Evolutionary conservation across 2,888 invertebrate genomes (phyloP), one percentile per base, ranked within the genome.

Genomic region (Escarpia spicata): DNA sequence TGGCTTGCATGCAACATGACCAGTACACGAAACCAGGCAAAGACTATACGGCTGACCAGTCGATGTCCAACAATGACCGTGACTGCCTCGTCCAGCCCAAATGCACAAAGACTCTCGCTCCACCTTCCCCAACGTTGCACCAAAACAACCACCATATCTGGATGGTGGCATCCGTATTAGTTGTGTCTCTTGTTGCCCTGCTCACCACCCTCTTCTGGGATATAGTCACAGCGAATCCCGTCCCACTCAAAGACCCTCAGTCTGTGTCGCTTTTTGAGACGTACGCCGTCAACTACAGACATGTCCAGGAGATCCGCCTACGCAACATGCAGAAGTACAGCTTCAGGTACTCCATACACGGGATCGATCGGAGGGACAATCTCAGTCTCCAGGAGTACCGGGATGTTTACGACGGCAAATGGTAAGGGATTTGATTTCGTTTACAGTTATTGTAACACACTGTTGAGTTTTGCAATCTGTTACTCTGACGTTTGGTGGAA

Each of bases 321-420:
- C 75, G 92, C 43, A 95, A 94, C 37, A 94, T 95, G 94, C 94
- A 94, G 92, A 92, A 94, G 45, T 96, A 96, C 93, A 93, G 92
- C 3, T 95, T 92, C 92, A 60, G 91, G 26, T 94, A 94, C 91
- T 94, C 93, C 58, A 37, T 58, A 31, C 31, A 43, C 43, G 94
- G 94, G 15, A 94, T 96, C 8, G 96, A 96, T 92, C 95, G 95
- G 90, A 93, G 96, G 58, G 94, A 94, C 0, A 93, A 94, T 9
- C 94, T 96, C 44, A 94, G 95, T 8, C 92, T 96, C 26, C 93
- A 95, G 91, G 96, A 96, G 93, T 96, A 95, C 94, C 94, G 94
- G 92, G 96, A 96, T 93, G 94, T 96, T 26, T 96, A 96, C 94
- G 96, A 96, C 94, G 95, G 95, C 43, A 96, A 96, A 94, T 96